These are phyloP conservation scores for Apis florea DNA, from an alignment of 1,140 invertebrate species.

Conservation along the genomic window DNA sequence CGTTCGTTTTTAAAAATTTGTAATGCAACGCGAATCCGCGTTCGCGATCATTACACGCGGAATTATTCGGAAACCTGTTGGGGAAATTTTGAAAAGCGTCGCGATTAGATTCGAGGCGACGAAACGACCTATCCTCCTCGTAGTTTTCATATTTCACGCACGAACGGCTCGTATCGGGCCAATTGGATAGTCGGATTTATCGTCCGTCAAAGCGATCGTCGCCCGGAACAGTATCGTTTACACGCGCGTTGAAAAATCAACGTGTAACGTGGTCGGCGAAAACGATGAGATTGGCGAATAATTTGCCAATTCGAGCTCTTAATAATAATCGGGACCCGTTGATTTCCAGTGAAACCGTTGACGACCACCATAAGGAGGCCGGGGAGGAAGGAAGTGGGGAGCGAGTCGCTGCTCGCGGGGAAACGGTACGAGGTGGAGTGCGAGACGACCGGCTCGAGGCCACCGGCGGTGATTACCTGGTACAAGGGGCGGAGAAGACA, in stretches of 20 bases:
- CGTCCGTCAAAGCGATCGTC: slow-evolving; percentile 71
- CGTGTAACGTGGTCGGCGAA: not conserved
- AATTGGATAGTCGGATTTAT: slow-evolving; percentile 74
- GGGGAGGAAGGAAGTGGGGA: slow-evolving; percentile 60
- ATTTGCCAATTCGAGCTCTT: too few species aligned
- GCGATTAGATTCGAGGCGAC: slow-evolving; percentile 4
- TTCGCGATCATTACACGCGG: not conserved
- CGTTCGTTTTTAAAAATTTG: slow-evolving; percentile 19
- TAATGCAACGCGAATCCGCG: not conserved
- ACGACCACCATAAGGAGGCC: slow-evolving; percentile 87
- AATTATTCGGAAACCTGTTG: too few species aligned
- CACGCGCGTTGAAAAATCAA: slow-evolving; percentile 38
- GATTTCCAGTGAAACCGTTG: slow-evolving; percentile 87
- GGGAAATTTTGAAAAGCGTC: slow-evolving; percentile 31
- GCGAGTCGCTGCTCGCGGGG: slow-evolving; percentile 84
- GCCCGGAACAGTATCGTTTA: slow-evolving; percentile 63
- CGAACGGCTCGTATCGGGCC: slow-evolving; percentile 67
- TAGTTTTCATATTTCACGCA: slow-evolving; percentile 75
- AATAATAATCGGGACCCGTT: too few species aligned
- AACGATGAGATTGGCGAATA: slow-evolving; percentile 1
- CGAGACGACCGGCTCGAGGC: slow-evolving; percentile 90
- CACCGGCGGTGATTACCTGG: slow-evolving; percentile 93
- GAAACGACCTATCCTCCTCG: slow-evolving; percentile 43
- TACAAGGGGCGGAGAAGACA: slow-evolving; percentile 87
- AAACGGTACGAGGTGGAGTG: slow-evolving; percentile 89